Percentiles rank a stretch among this genome's conserved stretches.
Evolutionary conservation across 2,113 vertebrate genomes (phyloP).

Genomic region (Sylvia atricapilla): DNA sequence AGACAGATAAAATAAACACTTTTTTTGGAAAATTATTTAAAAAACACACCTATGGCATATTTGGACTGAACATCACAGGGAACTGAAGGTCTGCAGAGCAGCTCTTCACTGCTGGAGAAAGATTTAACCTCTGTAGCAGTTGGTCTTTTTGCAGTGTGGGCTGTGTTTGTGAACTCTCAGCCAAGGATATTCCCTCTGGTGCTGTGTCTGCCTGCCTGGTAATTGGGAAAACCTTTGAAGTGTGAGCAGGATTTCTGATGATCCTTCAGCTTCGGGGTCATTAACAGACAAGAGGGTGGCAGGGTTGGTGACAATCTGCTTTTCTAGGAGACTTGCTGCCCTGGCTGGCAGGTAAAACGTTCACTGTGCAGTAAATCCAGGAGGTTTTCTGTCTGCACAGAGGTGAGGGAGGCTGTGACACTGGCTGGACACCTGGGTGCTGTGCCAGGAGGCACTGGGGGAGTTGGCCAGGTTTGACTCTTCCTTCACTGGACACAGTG

Average conservation of each 20-base stretch:
- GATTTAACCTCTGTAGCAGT: neutral
- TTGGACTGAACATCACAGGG: neutral
- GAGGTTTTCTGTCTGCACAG: rapidly evolving
- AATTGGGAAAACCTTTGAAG: neutral
- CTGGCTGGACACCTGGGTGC: neutral
- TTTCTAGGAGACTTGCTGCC: neutral
- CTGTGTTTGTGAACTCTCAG: neutral
- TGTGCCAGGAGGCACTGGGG: neutral
- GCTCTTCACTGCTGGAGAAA: neutral
- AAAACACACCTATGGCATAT: neutral
- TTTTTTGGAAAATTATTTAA: neutral
- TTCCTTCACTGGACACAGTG: neutral
- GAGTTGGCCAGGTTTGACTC: neutral
- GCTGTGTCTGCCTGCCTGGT: neutral
- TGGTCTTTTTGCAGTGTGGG: neutral
- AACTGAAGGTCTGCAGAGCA: neutral
- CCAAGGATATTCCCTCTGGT: neutral
- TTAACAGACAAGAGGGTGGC: neutral
- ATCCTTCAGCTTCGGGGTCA: neutral
- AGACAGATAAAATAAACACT: neutral
- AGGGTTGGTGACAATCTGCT: neutral
- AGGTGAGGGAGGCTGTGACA: neutral
- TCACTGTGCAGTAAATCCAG: neutral
- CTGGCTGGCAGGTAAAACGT: neutral
- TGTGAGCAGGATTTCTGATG: neutral